Conservation (phyloP, 2,797 vertebrate genomes). For the Sylvilagus floridanus region DNA sequence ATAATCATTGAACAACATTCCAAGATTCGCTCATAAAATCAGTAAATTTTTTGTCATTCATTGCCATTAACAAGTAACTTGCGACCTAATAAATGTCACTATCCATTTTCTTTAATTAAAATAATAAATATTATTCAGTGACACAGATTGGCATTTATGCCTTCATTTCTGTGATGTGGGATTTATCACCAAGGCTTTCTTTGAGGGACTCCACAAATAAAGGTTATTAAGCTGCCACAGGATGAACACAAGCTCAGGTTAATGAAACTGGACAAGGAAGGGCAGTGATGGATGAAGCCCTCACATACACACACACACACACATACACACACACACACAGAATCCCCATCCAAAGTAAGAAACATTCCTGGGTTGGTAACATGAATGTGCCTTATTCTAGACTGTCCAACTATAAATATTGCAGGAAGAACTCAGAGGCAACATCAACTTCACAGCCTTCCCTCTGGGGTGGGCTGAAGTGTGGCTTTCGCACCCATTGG, state of each 20-base stretch:
- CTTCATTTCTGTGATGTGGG: slow-evolving; percentile 90
- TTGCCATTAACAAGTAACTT: slow-evolving; percentile 93
- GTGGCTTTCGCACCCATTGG: not conserved
- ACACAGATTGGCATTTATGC: slow-evolving; percentile 94
- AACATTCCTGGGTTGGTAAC: slow-evolving; percentile 79
- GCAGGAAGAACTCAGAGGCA: slow-evolving; percentile 38
- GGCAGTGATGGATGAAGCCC: slow-evolving; percentile 87
- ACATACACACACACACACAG: not conserved
- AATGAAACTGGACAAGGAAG: slow-evolving; percentile 94
- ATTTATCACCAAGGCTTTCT: slow-evolving; percentile 94
- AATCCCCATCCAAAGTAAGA: slow-evolving; percentile 82
- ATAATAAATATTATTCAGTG: slow-evolving; percentile 96
- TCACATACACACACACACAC: not conserved
- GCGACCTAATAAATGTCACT: slow-evolving; percentile 95
- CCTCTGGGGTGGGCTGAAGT: not conserved
- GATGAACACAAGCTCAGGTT: slow-evolving; percentile 93
- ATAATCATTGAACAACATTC: slow-evolving; percentile 87
- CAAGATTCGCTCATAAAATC: slow-evolving; percentile 89
- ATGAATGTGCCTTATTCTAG: slow-evolving; percentile 67
- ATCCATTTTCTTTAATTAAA: slow-evolving; percentile 98
- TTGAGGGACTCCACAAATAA: slow-evolving; percentile 96
- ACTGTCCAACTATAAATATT: slow-evolving; percentile 62
- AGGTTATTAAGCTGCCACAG: slow-evolving; percentile 94
- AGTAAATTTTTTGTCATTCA: slow-evolving; percentile 89
- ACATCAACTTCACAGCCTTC: not conserved